phyloP scores from a whole-genome alignment of 2,113 vertebrate species.

The Calonectris borealis region DNA sequence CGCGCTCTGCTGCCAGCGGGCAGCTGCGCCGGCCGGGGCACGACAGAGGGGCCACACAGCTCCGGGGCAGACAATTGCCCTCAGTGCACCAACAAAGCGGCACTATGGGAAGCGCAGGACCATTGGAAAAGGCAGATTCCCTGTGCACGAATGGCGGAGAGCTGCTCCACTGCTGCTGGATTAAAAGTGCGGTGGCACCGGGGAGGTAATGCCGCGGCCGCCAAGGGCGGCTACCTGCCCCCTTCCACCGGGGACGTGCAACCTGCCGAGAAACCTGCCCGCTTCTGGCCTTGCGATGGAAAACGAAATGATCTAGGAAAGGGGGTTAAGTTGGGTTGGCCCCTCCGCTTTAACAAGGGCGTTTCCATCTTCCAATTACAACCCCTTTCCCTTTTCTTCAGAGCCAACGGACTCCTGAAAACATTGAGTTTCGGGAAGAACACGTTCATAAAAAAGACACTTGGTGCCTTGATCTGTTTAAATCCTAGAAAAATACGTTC shows the following conservation, averaged over 20 bases:
- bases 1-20: not conserved
- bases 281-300: accelerated
- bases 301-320: accelerated
- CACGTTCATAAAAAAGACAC: accelerated
- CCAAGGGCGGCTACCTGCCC: not conserved
- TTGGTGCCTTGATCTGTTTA: not conserved
- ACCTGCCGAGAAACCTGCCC: accelerated
- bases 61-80: not conserved
- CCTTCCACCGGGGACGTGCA: accelerated
- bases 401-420: not conserved
- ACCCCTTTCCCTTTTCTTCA: accelerated
- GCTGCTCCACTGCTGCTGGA: accelerated
- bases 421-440: not conserved
- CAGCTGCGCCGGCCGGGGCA: not conserved
- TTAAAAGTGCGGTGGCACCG: accelerated
- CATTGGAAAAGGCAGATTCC: not conserved
- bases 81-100: not conserved
- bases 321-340: accelerated
- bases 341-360: not conserved
- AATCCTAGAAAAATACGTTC: not conserved
- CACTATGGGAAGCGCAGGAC: not conserved
- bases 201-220: not conserved
- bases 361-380: accelerated
- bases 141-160: accelerated
- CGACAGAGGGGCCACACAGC: not conserved